Percentiles rank a stretch among this genome's conserved stretches.
These are phyloP conservation scores for Dicranocentrus wangi DNA, from an alignment of 2,888 invertebrate genomes.

Conservation along the genomic window DNA sequence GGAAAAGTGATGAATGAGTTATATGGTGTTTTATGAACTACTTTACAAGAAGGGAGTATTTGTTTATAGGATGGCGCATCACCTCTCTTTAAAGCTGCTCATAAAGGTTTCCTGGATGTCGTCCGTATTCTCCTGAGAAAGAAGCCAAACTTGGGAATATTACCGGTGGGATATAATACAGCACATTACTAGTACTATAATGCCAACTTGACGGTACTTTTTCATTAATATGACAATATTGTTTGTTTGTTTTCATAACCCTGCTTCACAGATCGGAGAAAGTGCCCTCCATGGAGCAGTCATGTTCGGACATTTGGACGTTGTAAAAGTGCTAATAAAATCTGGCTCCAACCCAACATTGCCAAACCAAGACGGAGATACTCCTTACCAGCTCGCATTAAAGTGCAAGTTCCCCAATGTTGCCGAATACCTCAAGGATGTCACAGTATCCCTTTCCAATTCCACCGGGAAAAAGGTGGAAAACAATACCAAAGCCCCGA, in stretches of 20 bases:
- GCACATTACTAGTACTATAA: too few relatives aligned
- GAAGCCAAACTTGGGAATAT: conserved; percentile 85
- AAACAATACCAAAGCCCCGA: conserved; percentile 13
- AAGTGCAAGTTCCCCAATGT: conserved; percentile 78
- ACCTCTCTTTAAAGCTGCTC: conserved; percentile 93
- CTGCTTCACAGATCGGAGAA: conserved; percentile 90
- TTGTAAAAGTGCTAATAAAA: conserved; percentile 84
- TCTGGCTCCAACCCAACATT: conserved; percentile 82
- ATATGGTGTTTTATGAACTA: neutral
- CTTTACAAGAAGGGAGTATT: neutral
- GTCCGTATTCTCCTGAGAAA: conserved; percentile 88
- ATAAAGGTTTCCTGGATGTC: conserved; percentile 93
- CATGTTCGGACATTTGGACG: conserved; percentile 88
- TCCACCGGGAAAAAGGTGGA: neutral
- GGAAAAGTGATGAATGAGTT: neutral
- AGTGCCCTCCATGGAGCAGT: conserved; percentile 92
- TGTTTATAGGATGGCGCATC: conserved; percentile 86
- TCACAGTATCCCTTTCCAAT: neutral
- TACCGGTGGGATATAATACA: conserved; percentile 79
- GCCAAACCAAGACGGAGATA: conserved; percentile 83
- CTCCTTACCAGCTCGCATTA: conserved; percentile 79
- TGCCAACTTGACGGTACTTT: too few relatives aligned
- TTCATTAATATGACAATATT: neutral
- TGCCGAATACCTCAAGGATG: conserved; percentile 77
- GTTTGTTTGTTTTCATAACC: neutral